Evolutionary conservation across 2,797 vertebrate genomes (phyloP), one percentile per base, ranked within the genome.

Genomic region (Smutsia temminckii): DNA sequence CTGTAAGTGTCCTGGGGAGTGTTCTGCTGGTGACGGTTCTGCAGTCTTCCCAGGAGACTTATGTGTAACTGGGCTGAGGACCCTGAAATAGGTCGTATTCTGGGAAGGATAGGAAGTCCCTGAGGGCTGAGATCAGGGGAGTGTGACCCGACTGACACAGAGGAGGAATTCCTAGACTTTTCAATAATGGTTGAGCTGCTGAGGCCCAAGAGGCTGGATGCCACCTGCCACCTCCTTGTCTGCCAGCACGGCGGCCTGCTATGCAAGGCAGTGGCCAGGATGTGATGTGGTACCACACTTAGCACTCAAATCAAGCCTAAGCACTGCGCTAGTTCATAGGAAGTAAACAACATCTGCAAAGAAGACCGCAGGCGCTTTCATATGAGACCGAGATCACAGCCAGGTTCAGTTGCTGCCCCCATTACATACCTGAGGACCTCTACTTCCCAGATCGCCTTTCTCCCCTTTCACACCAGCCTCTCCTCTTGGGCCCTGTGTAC

Each of bases 341-440:
- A 25, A 29, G 21, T 23, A 37, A 78, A 14, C 3, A 42, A 51
- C 71, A 21, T 32, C 68, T 53, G 12, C 17, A 59, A 46, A 61
- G 53, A 86, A 40, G 49, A 85, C 51, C 16, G 57, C 9, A 12
- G 51, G 55, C 63, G 32, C 66, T 68, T 27, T 5, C 8, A 14
- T 5, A 10, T 13, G 6, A 40, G 51, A 94, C 63, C 64, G 84
- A 88, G 49, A 25, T 42, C 23, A 61, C 78, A 86, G 78, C 17
- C 53, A 18, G 27, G 14, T 11, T 8, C 32, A 10, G n/a, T 18
- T 27, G 27, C 5, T 49, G 49, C 29, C 68, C 16, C 68, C 4
- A 27, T 79, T 61, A 97, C 97, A 1, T 97, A 98, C 98, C 96
- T 96, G 96, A 46, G 96, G 97, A 5, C 98, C 98, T 96, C 97